phyloP scores from a whole-genome alignment of 2,888 invertebrate genomes.

The Tupiocoris notatus region DNA sequence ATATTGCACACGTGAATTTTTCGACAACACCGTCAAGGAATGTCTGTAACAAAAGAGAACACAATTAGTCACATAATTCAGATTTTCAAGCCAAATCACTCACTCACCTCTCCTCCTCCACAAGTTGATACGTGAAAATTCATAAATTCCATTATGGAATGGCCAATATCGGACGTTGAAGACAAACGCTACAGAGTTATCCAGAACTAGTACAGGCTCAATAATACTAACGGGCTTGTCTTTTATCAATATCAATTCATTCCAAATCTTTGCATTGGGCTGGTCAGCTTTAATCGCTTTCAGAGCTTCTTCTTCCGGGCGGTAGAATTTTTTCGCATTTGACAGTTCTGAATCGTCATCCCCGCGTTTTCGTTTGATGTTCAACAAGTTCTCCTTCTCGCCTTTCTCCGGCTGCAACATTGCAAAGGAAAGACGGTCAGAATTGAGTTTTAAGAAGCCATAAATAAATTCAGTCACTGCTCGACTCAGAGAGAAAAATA shows the following conservation, averaged over 20 bases:
- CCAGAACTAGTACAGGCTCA: too few species aligned
- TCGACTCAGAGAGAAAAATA: too few species aligned
- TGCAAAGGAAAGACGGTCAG: background rate
- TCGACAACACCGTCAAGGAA: constrained; percentile 66
- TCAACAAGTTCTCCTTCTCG: background rate
- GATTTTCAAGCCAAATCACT: too few species aligned
- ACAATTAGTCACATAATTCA: too few species aligned
- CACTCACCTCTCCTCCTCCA: background rate
- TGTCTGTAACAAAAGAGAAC: too few species aligned
- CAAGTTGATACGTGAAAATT: background rate
- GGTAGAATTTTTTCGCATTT: constrained; percentile 54
- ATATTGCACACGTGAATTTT: constrained; percentile 74
- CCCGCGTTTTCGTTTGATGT: background rate
- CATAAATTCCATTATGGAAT: background rate
- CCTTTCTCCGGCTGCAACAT: background rate
- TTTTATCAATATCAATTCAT: constrained; percentile 51
- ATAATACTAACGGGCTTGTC: too few species aligned
- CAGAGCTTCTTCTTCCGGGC: constrained; percentile 54
- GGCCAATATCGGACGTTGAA: background rate
- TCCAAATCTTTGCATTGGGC: constrained; percentile 67
- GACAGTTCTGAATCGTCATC: constrained; percentile 46
- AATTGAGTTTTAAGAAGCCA: too few species aligned
- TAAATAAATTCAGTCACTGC: too few species aligned
- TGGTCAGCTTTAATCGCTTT: constrained; percentile 60
- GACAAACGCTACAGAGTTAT: too few species aligned